Evolutionary conservation across 2,888 invertebrate genomes (phyloP).

Genomic region (Molanna angustata): DNA sequence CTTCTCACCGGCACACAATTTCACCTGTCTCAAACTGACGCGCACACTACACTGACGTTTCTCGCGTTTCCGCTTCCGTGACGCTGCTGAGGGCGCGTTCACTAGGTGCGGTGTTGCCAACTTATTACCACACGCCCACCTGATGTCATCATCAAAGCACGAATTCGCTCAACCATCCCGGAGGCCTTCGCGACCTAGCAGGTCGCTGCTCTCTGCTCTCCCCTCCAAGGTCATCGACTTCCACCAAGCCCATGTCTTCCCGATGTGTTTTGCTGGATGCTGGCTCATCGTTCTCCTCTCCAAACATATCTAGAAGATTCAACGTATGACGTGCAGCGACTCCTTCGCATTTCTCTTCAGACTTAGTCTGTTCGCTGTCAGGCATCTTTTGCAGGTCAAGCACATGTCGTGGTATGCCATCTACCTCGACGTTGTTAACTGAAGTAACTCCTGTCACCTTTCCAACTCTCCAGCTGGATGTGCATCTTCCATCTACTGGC

Average conservation of each 20-base stretch:
- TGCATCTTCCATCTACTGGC: too few species aligned
- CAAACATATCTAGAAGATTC: not conserved
- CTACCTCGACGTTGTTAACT: conserved; percentile 1
- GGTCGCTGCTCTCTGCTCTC: not conserved
- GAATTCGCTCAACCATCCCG: conserved; percentile 1
- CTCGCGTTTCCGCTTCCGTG: too few species aligned
- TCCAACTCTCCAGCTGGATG: conserved; percentile 6
- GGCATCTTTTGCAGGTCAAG: not conserved
- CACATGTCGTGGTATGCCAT: not conserved
- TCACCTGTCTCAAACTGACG: too few species aligned
- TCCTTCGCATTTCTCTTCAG: not conserved
- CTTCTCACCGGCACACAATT: too few species aligned
- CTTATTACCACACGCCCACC: not conserved
- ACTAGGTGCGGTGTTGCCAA: too few species aligned
- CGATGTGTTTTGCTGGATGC: not conserved
- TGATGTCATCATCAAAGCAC: not conserved
- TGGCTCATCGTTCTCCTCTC: too few species aligned
- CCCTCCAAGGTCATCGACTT: not conserved
- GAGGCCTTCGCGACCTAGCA: not conserved
- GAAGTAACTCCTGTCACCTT: not conserved
- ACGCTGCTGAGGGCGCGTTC: too few species aligned
- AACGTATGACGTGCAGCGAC: not conserved
- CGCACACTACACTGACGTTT: too few species aligned
- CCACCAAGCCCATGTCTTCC: not conserved
- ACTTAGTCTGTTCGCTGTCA: too few species aligned